A percentile compares a stretch with the other conserved stretches of the same genome.
These are phyloP conservation scores for Ips typographus DNA, from an alignment of 1,140 invertebrate genomes.

Conservation along the genomic window DNA sequence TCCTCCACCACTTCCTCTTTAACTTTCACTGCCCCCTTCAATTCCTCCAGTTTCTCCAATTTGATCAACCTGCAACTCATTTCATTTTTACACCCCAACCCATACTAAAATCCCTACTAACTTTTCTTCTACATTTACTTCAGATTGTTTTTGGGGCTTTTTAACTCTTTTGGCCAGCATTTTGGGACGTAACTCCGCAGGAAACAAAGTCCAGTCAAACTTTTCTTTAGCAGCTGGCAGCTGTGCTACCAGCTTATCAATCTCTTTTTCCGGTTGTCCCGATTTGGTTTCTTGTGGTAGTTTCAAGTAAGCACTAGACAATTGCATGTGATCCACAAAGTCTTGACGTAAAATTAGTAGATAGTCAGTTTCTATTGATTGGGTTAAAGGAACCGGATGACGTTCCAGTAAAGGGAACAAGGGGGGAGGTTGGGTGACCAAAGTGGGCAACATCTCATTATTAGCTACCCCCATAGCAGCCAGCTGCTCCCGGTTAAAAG, in stretches of 20 bases:
- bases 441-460: constrained; percentile 59
- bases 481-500: constrained; percentile 64
- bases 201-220: constrained; percentile 62
- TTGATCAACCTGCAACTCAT: constrained; percentile 49
- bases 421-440: constrained; percentile 65
- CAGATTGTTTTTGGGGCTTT: constrained; percentile 9
- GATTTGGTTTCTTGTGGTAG: constrained; percentile 46
- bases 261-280: constrained; percentile 65
- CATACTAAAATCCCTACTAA: constrained; percentile 19
- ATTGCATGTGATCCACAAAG: constrained; percentile 59
- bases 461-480: constrained; percentile 58
- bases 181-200: constrained; percentile 59
- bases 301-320: constrained; percentile 57
- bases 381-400: constrained; percentile 57
- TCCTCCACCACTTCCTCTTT: constrained; percentile 55
- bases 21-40: constrained; percentile 51
- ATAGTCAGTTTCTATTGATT: constrained; percentile 56
- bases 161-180: constrained; percentile 43
- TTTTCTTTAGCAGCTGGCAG: constrained; percentile 51
- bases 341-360: constrained; percentile 62
- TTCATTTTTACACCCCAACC: background rate
- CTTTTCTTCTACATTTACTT: constrained; percentile 51
- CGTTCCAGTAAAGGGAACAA: constrained; percentile 65
- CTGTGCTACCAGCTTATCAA: constrained; percentile 62
- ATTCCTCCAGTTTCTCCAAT: constrained; percentile 62